These are phyloP conservation scores for Dryococelus australis DNA, from an alignment of 2,888 invertebrate species.

Conservation along the genomic window DNA sequence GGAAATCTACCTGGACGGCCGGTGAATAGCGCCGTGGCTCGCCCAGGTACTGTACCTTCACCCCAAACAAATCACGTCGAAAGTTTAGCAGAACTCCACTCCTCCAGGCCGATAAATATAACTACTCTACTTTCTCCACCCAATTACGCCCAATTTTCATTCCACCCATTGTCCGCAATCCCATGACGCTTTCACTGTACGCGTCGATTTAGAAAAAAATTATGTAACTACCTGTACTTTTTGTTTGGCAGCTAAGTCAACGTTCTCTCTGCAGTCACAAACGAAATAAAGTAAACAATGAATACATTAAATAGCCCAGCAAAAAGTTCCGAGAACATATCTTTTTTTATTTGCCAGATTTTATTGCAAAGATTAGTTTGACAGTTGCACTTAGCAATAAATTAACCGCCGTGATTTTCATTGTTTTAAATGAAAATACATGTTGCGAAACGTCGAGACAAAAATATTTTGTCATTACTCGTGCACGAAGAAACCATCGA, in stretches of 20 bases:
- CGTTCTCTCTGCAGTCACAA: background rate
- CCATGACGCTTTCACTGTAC: background rate
- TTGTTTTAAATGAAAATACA: no score
- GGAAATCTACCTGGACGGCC: no score
- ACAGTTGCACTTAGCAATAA: no score
- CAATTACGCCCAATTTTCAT: conserved; percentile 2
- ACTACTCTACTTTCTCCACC: background rate
- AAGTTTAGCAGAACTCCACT: background rate
- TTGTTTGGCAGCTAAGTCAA: background rate
- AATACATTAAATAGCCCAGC: no score
- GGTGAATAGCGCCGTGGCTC: background rate
- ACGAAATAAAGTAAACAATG: no score
- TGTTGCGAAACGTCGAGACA: no score
- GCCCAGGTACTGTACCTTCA: background rate
- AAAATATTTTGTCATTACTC: no score
- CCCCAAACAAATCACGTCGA: background rate
- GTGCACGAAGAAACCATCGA: no score
- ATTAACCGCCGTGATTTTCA: no score
- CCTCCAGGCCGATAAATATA: background rate
- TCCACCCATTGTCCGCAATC: background rate
- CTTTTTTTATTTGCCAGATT: no score
- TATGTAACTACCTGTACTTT: background rate
- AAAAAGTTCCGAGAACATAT: no score
- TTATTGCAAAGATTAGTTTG: no score
- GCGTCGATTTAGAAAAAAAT: background rate